Percentiles rank a stretch among this genome's conserved stretches.
phyloP scores from a whole-genome alignment of 2,888 invertebrate genomes.

The Trimorus sp. region DNA sequence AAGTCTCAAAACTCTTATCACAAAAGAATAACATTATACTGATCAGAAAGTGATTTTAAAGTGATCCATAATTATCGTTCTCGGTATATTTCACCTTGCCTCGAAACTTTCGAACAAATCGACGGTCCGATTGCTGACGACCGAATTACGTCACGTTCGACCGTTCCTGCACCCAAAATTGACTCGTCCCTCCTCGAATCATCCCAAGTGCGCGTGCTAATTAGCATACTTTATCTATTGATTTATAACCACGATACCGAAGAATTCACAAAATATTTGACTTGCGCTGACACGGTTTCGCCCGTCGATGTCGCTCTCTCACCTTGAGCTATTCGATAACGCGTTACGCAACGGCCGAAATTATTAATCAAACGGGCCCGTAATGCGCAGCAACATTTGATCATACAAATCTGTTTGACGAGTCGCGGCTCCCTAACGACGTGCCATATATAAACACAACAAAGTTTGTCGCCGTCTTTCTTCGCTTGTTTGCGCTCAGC shows the following conservation, averaged over 20 bases:
- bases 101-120: no score
- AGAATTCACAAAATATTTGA: conserved; percentile 56
- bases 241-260: conserved; percentile 50
- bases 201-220: not conserved
- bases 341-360: conserved; percentile 23
- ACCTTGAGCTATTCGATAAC: conserved; percentile 61
- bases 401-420: conserved; percentile 49
- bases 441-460: conserved; percentile 29
- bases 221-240: conserved; percentile 44
- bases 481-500: conserved; percentile 18
- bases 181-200: not conserved
- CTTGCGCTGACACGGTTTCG: conserved; percentile 51
- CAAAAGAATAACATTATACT: no score
- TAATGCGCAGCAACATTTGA: conserved; percentile 46
- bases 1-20: no score
- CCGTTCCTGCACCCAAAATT: not conserved
- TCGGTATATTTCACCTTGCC: no score
- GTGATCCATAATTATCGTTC: no score
- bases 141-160: no score
- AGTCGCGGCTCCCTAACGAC: conserved; percentile 16
- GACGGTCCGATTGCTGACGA: no score
- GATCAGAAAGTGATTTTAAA: no score
- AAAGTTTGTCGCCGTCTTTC: conserved; percentile 34
- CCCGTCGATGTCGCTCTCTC: conserved; percentile 11
- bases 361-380: conserved; percentile 38